Percentiles rank a stretch among this genome's conserved stretches.
phyloP scores from a whole-genome alignment of 2,113 vertebrate genomes.

The Proteles cristata region DNA sequence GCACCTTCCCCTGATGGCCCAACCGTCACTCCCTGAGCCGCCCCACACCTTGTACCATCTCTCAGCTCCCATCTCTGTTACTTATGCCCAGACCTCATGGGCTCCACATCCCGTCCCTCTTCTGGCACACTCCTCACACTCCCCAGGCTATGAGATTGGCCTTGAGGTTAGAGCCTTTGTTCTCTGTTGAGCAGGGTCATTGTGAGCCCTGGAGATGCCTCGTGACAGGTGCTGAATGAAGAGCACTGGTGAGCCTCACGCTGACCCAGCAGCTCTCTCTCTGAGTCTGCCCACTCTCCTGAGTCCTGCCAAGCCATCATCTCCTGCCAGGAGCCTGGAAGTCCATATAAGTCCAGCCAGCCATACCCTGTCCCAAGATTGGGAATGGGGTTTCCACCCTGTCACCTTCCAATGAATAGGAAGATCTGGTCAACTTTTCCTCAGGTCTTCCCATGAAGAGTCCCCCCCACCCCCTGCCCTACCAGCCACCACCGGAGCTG shows the following conservation, averaged over 20 bases:
- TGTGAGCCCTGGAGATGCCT: background rate
- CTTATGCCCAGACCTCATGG: background rate
- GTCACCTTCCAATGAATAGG: background rate
- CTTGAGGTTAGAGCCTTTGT: background rate
- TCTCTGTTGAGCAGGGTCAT: background rate
- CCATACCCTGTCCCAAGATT: background rate
- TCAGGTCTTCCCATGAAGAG: background rate
- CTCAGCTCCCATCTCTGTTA: background rate
- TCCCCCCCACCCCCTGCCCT: no score
- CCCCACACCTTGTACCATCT: accelerated
- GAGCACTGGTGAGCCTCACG: background rate
- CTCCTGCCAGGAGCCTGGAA: background rate
- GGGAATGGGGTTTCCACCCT: background rate
- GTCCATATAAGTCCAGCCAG: background rate
- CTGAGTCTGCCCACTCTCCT: background rate
- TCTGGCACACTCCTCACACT: background rate
- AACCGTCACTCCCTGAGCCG: background rate
- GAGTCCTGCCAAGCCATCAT: background rate
- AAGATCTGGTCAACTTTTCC: background rate
- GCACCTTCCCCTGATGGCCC: background rate
- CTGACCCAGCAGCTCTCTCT: background rate
- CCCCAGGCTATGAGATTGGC: background rate
- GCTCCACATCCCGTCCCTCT: no score
- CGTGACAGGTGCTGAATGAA: background rate
- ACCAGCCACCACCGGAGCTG: background rate